Base-by-base conservation (phyloP, 2,888 invertebrate species). In the Malacosoma neustria region DNA sequence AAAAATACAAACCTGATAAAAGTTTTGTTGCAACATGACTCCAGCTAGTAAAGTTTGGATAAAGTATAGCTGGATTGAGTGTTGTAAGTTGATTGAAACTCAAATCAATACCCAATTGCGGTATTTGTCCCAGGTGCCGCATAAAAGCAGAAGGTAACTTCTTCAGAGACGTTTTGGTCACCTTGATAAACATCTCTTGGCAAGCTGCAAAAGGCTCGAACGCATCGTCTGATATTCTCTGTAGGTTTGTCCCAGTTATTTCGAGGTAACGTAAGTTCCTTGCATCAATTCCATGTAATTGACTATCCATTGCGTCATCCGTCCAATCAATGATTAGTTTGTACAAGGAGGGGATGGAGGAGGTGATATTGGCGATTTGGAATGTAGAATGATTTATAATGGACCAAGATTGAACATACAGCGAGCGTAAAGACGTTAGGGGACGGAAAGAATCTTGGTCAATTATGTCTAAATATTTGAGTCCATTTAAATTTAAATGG, bases 41-140 rank as follows among this genome's bases (percentile, higher is more conserved):
- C 95, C 95, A 95, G 54, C 91, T 91, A 13, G 93, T 93, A 50
- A 92, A 90, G 72, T 96, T 95, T 14, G 93, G 93, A 72, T 96
- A 96, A 68, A 96, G 92, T 44, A 93, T 92, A 45, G 94, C 93
- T 36, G 95, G 93, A 65, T 93, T 92, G 46, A 96, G 87, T 40
- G 91, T 90, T 29, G 91, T 89, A 61, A 96, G 88, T 75, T 90
- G 89, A 80, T 97, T 97, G 64, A 91, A 89, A 44, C 93, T 90
- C 48, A 96, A 87, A 75, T 96, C 95, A 42, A 97, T 88, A 30
- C 91, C 91, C 40, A 96, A 87, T 69, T 94, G 93, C 5, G 94
- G 92, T 57, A 95, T 89, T 61, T 91, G 90, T 38, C 92, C 90
- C 59, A 95, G 87, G 46, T 91, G 89, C 35, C 92, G 89, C 77